A percentile compares a stretch with the other conserved stretches of the same genome.
Evolutionary conservation across 1,140 invertebrate species (phyloP).

Genomic region (Apis cerana): DNA sequence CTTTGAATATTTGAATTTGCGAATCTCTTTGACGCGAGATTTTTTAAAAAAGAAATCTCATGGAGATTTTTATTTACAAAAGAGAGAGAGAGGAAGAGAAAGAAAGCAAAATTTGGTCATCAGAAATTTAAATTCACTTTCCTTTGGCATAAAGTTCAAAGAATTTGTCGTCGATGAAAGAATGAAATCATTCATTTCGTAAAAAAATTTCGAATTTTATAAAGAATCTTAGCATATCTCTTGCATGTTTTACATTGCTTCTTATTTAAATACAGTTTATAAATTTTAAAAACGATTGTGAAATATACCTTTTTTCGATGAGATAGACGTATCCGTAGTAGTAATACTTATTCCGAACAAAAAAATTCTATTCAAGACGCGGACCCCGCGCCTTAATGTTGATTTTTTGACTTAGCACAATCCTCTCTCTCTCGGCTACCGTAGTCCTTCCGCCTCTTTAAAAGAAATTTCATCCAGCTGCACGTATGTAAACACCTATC

Average conservation of each 20-base stretch:
- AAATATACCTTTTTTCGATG: background rate
- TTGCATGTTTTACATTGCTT: background rate
- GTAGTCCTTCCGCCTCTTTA: conserved; percentile 38
- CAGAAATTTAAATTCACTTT: background rate
- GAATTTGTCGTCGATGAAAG: conserved; percentile 9
- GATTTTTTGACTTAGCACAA: conserved; percentile 75
- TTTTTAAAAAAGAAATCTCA: background rate
- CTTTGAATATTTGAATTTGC: background rate
- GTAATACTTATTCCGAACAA: background rate
- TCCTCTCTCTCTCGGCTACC: conserved; percentile 59
- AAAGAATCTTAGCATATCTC: background rate
- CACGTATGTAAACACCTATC: conserved; percentile 44
- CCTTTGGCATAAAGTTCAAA: background rate
- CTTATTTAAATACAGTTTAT: background rate
- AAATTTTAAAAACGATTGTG: background rate
- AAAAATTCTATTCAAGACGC: background rate
- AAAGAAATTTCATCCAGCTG: conserved; percentile 32
- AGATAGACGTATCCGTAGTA: background rate
- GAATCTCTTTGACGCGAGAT: background rate
- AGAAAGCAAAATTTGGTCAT: background rate
- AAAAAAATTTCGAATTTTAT: background rate
- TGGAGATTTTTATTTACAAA: background rate
- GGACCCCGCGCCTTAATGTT: conserved; percentile 58
- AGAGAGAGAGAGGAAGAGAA: too few species aligned
- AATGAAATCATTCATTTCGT: conserved; percentile 15